Conservation (phyloP, 1,140 invertebrate genomes). For the Drosophila funebris region DNA sequence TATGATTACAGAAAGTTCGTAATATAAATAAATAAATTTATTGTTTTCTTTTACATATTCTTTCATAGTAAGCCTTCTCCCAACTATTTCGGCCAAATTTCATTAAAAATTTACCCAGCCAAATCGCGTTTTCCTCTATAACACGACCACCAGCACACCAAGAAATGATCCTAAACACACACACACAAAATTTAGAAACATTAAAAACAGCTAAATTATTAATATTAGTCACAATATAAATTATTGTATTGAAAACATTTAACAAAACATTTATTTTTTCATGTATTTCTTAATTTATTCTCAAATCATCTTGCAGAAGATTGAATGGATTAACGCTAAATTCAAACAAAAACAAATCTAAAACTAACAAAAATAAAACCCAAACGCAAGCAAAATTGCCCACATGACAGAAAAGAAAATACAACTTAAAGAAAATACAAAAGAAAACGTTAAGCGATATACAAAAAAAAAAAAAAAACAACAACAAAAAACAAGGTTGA, state of each 20-base stretch:
- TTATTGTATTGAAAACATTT: constrained; percentile 68
- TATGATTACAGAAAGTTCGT: constrained; percentile 20
- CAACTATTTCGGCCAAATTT: constrained; percentile 40
- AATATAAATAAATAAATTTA: constrained; percentile 19
- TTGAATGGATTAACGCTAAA: constrained; percentile 83
- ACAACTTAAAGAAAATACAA: constrained; percentile 28
- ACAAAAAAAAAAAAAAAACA: constrained; percentile 52
- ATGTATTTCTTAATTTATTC: constrained; percentile 76
- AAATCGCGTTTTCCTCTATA: constrained; percentile 23
- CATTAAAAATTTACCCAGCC: constrained; percentile 4
- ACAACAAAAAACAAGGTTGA: constrained; percentile 47
- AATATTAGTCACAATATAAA: constrained; percentile 39
- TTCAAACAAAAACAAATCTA: constrained; percentile 60
- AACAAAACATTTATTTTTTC: constrained; percentile 67
- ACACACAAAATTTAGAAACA: constrained; percentile 39
- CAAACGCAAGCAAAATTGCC: constrained; percentile 65
- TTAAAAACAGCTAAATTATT: constrained; percentile 44
- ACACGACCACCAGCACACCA: constrained; percentile 21
- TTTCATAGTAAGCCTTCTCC: constrained; percentile 20
- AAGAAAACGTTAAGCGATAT: constrained; percentile 67
- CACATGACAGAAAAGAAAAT: constrained; percentile 60
- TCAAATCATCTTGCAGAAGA: constrained; percentile 83
- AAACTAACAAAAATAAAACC: constrained; percentile 61
- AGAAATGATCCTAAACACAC: constrained; percentile 18
- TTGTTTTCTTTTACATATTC: constrained; percentile 34